These are phyloP conservation scores for Polyommatus icarus DNA, from an alignment of 2,888 invertebrate genomes.

Conservation along the genomic window DNA sequence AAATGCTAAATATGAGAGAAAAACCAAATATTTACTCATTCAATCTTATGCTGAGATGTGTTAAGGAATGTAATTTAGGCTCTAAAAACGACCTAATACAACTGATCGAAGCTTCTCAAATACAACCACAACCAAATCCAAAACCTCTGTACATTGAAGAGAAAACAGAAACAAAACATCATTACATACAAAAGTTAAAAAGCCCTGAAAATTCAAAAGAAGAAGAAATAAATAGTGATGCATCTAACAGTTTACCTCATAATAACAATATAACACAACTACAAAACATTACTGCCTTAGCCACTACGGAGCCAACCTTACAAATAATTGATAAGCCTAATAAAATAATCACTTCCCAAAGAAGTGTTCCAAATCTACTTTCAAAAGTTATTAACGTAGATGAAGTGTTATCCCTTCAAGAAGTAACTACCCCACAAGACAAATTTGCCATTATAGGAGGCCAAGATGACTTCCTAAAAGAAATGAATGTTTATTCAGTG, in stretches of 20 bases:
- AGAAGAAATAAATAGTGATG: background rate
- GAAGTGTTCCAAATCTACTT: constrained; percentile 84
- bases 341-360: constrained; percentile 37
- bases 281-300: background rate
- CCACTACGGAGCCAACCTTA: constrained; percentile 11
- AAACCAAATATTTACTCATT: constrained; percentile 87
- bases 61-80: constrained; percentile 91
- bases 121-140: constrained; percentile 46
- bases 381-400: constrained; percentile 81
- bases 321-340: constrained; percentile 37
- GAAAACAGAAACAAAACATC: background rate
- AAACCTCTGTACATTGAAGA: constrained; percentile 33
- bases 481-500: constrained; percentile 85
- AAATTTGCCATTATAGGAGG: constrained; percentile 91
- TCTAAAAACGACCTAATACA: constrained; percentile 80
- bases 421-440: constrained; percentile 82
- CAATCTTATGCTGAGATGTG: constrained; percentile 89
- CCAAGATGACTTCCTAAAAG: constrained; percentile 84
- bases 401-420: constrained; percentile 79
- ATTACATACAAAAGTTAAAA: background rate
- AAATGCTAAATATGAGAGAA: constrained; percentile 84
- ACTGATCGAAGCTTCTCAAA: constrained; percentile 61
- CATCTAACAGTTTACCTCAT: background rate
- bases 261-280: background rate
- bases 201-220: background rate